Base-by-base conservation (phyloP, 2,113 vertebrate species). In the Protobothrops flavoviridis region DNA sequence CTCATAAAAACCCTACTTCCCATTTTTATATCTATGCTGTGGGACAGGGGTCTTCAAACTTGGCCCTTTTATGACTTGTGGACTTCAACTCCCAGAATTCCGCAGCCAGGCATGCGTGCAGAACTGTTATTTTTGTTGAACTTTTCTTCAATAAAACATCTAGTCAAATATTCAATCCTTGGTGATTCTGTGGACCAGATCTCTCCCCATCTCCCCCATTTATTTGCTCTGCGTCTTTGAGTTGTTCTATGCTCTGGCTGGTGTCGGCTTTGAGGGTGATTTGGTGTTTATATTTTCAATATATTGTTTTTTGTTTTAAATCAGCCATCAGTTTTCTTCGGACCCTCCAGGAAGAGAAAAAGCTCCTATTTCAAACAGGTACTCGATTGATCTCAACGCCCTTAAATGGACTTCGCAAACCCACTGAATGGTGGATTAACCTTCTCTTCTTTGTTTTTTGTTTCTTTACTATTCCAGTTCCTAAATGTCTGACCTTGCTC, bases 261-360 rank as follows among this genome's bases (percentile, higher is more conserved):
- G 26, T 29, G 61, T 64, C 61, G 29, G 61, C 61, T 64, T 64
- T 29, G 61, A 29, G 1, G 61, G 1, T 10, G 26, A 69, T 69
- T 1, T 0, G 11, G 15, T 4, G 1, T 29, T n/a, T 57, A 52
- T 50, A 50, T 81, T 8, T 91, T 95, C 64, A 3, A 3, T 93
- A 55, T 92, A 11, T 94, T 69, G 92, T 81, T 95, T 85, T 94
- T n/a, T 5, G 53, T 53, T 61, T 90, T 91, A 88, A 48, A 53
- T 93, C 93, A 99, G 99, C 99, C 5, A 98, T 98, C 97, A 99
- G 98, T 97, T 98, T 99, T 95, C 93, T 96, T 52, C 98, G 98
- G 43, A 97, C 97, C 53, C 94, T 95, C 88, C 95, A 96, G 91
- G 97, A 96, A 96, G 96, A 97, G 94, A 95, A 87, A 92, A 97